Base-by-base conservation (phyloP, 2,888 invertebrate genomes). In the Tethea ocularis region DNA sequence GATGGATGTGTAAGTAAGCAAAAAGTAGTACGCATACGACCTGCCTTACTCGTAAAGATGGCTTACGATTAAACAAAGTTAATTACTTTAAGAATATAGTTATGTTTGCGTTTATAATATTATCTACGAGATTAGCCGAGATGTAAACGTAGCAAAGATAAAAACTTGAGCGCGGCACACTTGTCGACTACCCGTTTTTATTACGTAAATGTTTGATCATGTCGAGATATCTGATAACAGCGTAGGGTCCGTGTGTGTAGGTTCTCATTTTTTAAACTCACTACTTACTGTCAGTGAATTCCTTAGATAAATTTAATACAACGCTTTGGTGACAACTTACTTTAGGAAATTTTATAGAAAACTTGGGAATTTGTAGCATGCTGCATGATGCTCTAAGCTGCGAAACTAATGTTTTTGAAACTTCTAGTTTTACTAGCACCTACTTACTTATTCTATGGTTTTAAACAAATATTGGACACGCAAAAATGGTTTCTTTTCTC, bases 141-240 rank as follows among this genome's bases (percentile, higher is more conserved):
- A 68, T 62, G 75, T 72, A 70, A 74, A 68, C 70, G 72, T 76
- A 74, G 79, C 83, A 81, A 82, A 84, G 84, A 84, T 84, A 79
- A 73, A 69, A 64, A 38, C 58, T 52, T n/a, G 57, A 33, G 61
- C 63, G 70, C 67, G 52, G 55, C 26, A 60, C 64, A 60, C 64
- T 63, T 65, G 63, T 63, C 63, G 71, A 70, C 82, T 77, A 75
- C 77, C 72, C 67, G 77, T 75, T 77, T 81, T 80, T 72, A 69
- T 78, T 77, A 75, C 80, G 78, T 22, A 54, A 54, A 54, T 54
- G 54, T 54, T 54, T 54, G 20, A 54, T 29, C 2, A 29, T 36
- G 17, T 17, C 15, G 20, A 33, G 20, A 54, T 24, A 33, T 20
- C 33, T 54, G 54, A 54, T 54, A 54, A 38, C 38, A 33, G 26